phyloP scores from a whole-genome alignment of 2,113 vertebrate species.

The Poeciliopsis prolifica region DNA sequence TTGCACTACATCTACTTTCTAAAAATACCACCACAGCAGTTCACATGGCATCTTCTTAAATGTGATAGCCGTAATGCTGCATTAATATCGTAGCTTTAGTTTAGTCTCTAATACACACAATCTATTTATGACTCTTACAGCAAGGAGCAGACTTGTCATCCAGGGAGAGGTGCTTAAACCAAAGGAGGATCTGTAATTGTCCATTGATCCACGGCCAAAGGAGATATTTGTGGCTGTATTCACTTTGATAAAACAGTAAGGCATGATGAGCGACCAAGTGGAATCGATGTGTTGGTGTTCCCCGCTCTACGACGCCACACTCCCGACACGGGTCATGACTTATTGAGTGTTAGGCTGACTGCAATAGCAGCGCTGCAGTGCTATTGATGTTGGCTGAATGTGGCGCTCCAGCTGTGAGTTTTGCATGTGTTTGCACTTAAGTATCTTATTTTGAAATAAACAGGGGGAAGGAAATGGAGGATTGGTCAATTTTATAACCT shows the following conservation, averaged over 20 bases:
- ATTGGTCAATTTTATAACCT: background rate
- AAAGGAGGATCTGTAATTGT: slow-evolving; percentile 41
- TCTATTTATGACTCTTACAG: slow-evolving; percentile 33
- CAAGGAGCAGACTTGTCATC: slow-evolving; percentile 20
- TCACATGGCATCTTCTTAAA: background rate
- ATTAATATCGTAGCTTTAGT: slow-evolving; percentile 11
- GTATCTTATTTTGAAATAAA: background rate
- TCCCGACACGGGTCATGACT: slow-evolving; percentile 58
- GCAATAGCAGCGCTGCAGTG: slow-evolving; percentile 26
- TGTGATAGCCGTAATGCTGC: background rate
- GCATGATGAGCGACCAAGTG: slow-evolving; percentile 29
- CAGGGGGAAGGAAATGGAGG: too few relatives aligned
- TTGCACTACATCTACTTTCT: background rate
- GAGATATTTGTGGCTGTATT: slow-evolving; percentile 12
- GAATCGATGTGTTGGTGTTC: slow-evolving; percentile 56
- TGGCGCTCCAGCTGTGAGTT: slow-evolving; percentile 19
- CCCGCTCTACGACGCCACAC: slow-evolving; percentile 9
- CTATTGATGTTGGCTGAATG: slow-evolving; percentile 51
- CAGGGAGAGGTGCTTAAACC: slow-evolving; percentile 43
- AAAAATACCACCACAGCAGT: slow-evolving; percentile 1
- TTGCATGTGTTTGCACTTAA: background rate
- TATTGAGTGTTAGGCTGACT: slow-evolving; percentile 52
- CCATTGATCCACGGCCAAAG: slow-evolving; percentile 54
- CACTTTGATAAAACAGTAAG: slow-evolving; percentile 68
- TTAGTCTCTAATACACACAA: slow-evolving; percentile 22